Conservation (phyloP, 2,888 invertebrate species). For the Caenorhabditis macrosperma region DNA sequence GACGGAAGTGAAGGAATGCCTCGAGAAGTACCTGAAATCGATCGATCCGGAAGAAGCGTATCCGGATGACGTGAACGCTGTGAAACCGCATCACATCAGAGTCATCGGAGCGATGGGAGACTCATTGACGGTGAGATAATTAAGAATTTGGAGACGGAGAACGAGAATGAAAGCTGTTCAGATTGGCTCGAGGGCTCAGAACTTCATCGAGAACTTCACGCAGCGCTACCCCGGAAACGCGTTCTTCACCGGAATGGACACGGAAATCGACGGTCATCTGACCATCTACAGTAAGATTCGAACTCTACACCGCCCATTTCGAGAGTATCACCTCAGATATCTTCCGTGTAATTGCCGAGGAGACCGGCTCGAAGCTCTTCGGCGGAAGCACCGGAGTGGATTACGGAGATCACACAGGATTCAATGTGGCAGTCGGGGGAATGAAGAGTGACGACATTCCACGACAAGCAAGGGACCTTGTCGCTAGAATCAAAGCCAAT, state of each 20-base stretch:
- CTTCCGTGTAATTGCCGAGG: conserved; percentile 82
- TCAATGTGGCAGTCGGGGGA: conserved; percentile 68
- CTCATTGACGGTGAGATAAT: conserved; percentile 69
- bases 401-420: conserved; percentile 51
- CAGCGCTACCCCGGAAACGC: conserved; percentile 45
- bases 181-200: conserved; percentile 44
- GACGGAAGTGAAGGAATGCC: not conserved
- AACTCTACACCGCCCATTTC: not conserved
- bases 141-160: too few relatives aligned
- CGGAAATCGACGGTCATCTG: conserved; percentile 47
- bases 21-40: conserved; percentile 30
- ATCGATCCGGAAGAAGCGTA: conserved; percentile 27
- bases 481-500: conserved; percentile 5
- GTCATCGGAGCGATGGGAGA: conserved; percentile 70
- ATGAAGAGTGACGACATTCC: conserved; percentile 65
- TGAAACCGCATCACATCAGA: conserved; percentile 70
- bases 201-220: conserved; percentile 18
- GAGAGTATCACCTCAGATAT: conserved; percentile 82
- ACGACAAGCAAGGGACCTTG: conserved; percentile 62
- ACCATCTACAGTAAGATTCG: conserved; percentile 41
- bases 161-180: too few relatives aligned
- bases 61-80: conserved; percentile 44
- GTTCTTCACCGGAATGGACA: conserved; percentile 49
- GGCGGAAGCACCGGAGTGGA: conserved; percentile 87
- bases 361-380: conserved; percentile 85